Conservation (phyloP, 2,888 invertebrate genomes). For the Drosophila lutescens region DNA sequence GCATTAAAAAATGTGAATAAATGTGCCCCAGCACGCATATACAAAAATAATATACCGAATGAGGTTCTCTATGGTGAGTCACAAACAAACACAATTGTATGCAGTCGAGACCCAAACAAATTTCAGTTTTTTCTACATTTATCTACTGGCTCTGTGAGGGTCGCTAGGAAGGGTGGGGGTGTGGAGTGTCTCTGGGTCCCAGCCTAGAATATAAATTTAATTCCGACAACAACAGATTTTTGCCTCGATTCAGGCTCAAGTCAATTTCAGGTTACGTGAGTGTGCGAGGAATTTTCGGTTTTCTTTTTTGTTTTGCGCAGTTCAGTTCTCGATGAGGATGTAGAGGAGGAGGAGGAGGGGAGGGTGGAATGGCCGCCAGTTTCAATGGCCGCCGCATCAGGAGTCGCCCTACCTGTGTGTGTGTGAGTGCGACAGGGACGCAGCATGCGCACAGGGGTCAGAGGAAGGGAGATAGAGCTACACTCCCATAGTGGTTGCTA, state of each 20-base stretch:
- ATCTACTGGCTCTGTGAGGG: slow-evolving; percentile 16
- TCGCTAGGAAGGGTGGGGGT: slow-evolving; percentile 7
- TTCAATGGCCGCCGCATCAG: slow-evolving; percentile 68
- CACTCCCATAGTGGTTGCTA: slow-evolving; percentile 52
- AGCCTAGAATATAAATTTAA: slow-evolving; percentile 78
- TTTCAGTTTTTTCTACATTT: slow-evolving; percentile 33
- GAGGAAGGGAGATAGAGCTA: slow-evolving; percentile 8
- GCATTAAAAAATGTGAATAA: slow-evolving; percentile 70
- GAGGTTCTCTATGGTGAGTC: slow-evolving; percentile 39
- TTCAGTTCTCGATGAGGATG: slow-evolving; percentile 8
- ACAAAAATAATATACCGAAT: slow-evolving; percentile 25
- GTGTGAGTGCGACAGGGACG: slow-evolving; percentile 35
- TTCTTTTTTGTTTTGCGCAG: slow-evolving; percentile 44
- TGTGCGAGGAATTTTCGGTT: slow-evolving; percentile 23
- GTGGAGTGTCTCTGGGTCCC: slow-evolving; percentile 20
- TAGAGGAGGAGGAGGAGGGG: slow-evolving; percentile 13
- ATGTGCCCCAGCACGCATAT: slow-evolving; percentile 50
- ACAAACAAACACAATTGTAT: slow-evolving; percentile 33
- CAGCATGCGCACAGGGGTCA: slow-evolving; percentile 1
- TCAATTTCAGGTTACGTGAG: slow-evolving; percentile 42
- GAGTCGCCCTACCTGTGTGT: slow-evolving; percentile 33
- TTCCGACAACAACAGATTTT: slow-evolving; percentile 64
- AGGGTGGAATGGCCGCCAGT: slow-evolving; percentile 50
- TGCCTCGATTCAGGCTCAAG: slow-evolving; percentile 31
- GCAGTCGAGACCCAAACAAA: slow-evolving; percentile 34